Conservation (phyloP, 2,797 vertebrate species). For the Gadopsis marmoratus region DNA sequence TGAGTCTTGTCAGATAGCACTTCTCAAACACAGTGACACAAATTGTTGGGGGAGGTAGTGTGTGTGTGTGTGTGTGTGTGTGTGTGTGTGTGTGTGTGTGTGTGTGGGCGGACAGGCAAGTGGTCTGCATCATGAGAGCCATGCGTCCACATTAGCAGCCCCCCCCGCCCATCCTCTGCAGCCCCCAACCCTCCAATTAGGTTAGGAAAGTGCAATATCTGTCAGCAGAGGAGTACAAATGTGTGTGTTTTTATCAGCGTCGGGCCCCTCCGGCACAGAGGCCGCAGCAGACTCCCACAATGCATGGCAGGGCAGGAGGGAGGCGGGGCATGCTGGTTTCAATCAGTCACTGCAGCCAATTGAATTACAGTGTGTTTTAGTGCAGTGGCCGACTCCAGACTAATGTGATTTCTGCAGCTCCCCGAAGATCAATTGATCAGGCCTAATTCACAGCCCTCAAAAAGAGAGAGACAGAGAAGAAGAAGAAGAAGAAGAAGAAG, state of each 20-base stretch:
- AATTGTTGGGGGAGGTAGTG: constrained; percentile 66
- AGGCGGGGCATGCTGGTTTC: constrained; percentile 90
- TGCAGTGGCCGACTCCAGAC: constrained; percentile 99
- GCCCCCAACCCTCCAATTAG: constrained; percentile 88
- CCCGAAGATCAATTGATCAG: constrained; percentile 99
- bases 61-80: constrained; percentile 31
- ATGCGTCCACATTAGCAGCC: constrained; percentile 92
- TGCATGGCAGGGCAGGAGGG: constrained; percentile 47
- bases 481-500: constrained; percentile 6
- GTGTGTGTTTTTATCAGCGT: constrained; percentile 95
- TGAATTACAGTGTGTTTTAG: constrained; percentile 98
- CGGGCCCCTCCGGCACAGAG: constrained; percentile 82
- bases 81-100: constrained; percentile 29
- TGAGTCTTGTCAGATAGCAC: constrained; percentile 81
- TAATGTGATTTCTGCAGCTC: constrained; percentile 99
- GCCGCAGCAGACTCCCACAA: constrained; percentile 86
- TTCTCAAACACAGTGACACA: constrained; percentile 83
- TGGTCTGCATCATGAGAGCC: constrained; percentile 90
- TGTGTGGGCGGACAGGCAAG: constrained; percentile 63
- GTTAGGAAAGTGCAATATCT: constrained; percentile 98
- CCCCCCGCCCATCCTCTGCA: constrained; percentile 80
- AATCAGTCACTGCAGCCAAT: constrained; percentile 97
- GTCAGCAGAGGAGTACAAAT: constrained; percentile 98
- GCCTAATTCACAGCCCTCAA: constrained; percentile 94
- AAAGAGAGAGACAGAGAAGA: constrained; percentile 76